phyloP scores from a whole-genome alignment of 2,888 invertebrate genomes.

The Tipula confusa region DNA sequence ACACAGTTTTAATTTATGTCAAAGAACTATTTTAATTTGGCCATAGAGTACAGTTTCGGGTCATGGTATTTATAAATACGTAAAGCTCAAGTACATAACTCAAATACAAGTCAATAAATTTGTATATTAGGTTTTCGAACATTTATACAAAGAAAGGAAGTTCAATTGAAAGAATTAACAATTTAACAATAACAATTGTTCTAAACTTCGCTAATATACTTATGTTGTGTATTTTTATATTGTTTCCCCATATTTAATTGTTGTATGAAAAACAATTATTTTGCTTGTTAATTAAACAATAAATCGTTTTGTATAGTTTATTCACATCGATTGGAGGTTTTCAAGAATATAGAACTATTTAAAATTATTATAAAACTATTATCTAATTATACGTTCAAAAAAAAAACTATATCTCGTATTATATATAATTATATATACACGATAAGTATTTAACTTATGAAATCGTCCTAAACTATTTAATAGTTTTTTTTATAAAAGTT shows the following conservation, averaged over 20 bases:
- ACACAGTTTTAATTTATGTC: too few relatives aligned
- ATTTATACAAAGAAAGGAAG: slow-evolving; percentile 25
- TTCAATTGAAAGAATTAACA: slow-evolving; percentile 13
- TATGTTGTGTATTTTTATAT: slow-evolving; percentile 7
- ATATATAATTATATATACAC: background rate
- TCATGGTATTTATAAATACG: background rate
- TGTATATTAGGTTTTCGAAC: background rate
- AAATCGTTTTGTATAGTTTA: slow-evolving; percentile 25
- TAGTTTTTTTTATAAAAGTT: background rate
- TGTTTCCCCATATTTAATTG: slow-evolving; percentile 12
- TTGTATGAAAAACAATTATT: background rate
- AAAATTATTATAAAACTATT: background rate
- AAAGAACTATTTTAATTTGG: background rate
- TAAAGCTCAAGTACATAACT: background rate
- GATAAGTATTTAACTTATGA: background rate
- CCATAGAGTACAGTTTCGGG: background rate
- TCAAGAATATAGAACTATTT: background rate
- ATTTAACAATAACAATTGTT: slow-evolving; percentile 21
- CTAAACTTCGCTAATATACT: slow-evolving; percentile 20
- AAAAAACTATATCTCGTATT: background rate
- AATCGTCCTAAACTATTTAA: slow-evolving; percentile 9
- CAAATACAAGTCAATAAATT: background rate
- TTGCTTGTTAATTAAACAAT: slow-evolving; percentile 16
- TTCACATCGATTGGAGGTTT: slow-evolving; percentile 25
- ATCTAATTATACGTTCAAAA: background rate